Evolutionary conservation across 2,797 vertebrate species (phyloP).

Genomic region (Acrocephalus scirpaceus): DNA sequence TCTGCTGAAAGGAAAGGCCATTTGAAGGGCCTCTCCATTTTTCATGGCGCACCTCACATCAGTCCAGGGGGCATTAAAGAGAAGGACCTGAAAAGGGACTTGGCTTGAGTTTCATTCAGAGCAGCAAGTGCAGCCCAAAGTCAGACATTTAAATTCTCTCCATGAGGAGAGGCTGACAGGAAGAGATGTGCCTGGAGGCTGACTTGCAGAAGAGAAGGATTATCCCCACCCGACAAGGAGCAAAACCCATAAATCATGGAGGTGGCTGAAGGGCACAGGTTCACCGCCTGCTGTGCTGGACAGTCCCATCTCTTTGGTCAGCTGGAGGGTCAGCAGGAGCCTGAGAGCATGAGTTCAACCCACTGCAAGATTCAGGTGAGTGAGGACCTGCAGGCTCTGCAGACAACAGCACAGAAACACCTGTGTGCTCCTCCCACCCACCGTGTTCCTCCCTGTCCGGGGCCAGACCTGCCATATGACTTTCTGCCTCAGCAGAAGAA

Average conservation of each 20-base stretch:
- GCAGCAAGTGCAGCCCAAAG: not conserved
- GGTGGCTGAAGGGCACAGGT: not conserved
- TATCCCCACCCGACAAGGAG: not conserved
- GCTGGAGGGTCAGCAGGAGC: not conserved
- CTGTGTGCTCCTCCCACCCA: not conserved
- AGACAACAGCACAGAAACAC: not conserved
- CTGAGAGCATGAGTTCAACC: not conserved
- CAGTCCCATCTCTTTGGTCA: not conserved
- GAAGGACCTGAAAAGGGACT: not conserved
- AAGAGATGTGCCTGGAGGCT: not conserved
- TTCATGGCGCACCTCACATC: not conserved
- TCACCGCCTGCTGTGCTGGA: accelerated
- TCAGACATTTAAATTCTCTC: not conserved
- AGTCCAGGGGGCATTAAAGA: accelerated
- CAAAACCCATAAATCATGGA: not conserved
- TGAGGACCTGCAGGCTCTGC: accelerated
- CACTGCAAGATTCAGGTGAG: not conserved
- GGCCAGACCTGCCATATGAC: not conserved
- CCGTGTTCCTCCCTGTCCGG: accelerated
- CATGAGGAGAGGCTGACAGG: not conserved
- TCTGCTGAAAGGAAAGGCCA: not conserved
- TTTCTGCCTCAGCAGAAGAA: not conserved
- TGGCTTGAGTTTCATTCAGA: not conserved
- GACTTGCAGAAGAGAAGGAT: not conserved
- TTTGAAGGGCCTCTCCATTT: not conserved